Evolutionary conservation across 64 coral and sea anemone species (phyloP), one percentile per base, ranked within the genome.

Genomic region (Dendrophyllia cribrosa): DNA sequence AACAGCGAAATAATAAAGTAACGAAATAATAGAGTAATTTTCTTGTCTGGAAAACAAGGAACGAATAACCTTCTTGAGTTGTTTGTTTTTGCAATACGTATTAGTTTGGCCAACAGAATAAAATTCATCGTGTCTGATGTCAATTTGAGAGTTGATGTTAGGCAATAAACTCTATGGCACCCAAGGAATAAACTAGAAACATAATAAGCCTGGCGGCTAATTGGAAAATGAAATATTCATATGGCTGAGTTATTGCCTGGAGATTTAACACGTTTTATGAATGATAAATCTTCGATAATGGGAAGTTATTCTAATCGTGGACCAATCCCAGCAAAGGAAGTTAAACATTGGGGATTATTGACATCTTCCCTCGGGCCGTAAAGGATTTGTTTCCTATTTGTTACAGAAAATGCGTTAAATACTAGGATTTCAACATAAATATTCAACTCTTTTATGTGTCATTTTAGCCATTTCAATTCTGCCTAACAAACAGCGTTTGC

Each of bases 221-320:
- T 75, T 75, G 46, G 72, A 49, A 2, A 50, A 44, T 75, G 72
- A 75, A 74, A 75, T 75, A 75, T 75, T 51, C 72, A 59, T 58
- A 49, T 56, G 23, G 20, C 48, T 10, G 10, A 59, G 58, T 47
- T 34, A 64, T 82, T 47, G 44, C 19, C 80, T 65, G 20, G 11
- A 23, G 80, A 68, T 68, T 44, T 46, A 67, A 68, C 44, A 68
- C 80, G 46, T 84, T 51, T 77, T 25, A 10, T 4, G 53, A 50
- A 46, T 68, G 46, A 67, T 51, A 50, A 24, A 51, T 84, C 5
- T 64, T 84, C 47, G 26, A 0, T 67, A 51, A 84, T 84, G 80
- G 46, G 5, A 84, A 68, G 59, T 68, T 84, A 15, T 50, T 84
- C 43, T 67, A 21, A 84, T 84, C 20, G n/a, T 19, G 2, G 17